These are phyloP conservation scores for Chelmon rostratus DNA, from an alignment of 2,797 vertebrate species.

Conservation along the genomic window DNA sequence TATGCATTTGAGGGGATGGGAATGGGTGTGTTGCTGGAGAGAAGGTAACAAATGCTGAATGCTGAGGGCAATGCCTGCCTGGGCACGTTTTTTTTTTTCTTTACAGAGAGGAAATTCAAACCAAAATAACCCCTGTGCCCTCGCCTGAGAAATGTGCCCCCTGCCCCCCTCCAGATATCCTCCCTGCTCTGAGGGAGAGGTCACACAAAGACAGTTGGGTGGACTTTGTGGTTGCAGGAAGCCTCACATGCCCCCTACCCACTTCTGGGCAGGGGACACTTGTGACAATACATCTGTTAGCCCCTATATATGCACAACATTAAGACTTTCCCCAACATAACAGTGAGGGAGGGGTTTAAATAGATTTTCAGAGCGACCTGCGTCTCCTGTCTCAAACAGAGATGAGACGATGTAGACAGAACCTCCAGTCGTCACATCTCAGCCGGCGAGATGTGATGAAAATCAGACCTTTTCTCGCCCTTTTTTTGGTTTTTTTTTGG, in stretches of 20 bases:
- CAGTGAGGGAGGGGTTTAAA: neutral
- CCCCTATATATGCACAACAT: neutral
- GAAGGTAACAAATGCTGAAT: constrained; percentile 73
- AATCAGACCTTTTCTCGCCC: constrained; percentile 19
- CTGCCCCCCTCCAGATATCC: constrained; percentile 71
- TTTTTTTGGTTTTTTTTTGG: neutral
- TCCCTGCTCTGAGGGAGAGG: constrained; percentile 78
- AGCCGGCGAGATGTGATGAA: constrained; percentile 3
- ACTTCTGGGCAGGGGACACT: constrained; percentile 54
- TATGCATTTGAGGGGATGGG: constrained; percentile 51
- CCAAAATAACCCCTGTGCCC: constrained; percentile 81
- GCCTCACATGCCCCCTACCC: constrained; percentile 26
- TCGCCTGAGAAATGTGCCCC: constrained; percentile 74
- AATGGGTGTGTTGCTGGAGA: constrained; percentile 67
- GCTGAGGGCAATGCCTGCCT: constrained; percentile 77
- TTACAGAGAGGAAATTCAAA: constrained; percentile 81
- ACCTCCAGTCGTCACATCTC: constrained; percentile 11
- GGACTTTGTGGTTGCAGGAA: constrained; percentile 42
- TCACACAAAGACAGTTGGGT: constrained; percentile 64
- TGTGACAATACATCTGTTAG: constrained; percentile 33
- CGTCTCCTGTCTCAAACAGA: neutral
- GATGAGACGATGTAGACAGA: neutral
- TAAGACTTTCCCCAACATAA: neutral
- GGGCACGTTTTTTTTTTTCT: constrained; percentile 60
- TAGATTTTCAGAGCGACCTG: constrained; percentile 6